Conservation (phyloP, 2,888 invertebrate genomes). For the Parnassius mnemosyne region DNA sequence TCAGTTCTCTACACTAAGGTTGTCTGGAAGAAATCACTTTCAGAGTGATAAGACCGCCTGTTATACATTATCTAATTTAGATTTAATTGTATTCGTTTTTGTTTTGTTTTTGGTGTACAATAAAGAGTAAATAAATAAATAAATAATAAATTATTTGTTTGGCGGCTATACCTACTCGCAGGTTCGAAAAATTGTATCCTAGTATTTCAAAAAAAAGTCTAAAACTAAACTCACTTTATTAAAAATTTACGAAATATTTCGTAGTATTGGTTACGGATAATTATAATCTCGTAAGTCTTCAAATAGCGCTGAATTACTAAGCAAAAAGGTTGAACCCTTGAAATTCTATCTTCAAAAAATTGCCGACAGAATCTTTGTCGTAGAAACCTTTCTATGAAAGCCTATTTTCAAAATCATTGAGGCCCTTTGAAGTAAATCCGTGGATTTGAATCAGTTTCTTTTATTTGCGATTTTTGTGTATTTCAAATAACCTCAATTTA, state of each 20-base stretch:
- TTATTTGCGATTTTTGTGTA: conserved; percentile 40
- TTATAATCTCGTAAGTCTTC: conserved; percentile 6
- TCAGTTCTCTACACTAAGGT: too few species aligned
- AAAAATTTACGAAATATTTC: background rate
- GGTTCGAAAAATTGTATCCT: too few species aligned
- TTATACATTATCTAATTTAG: too few species aligned
- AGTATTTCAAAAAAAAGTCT: too few species aligned
- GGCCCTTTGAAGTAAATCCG: conserved; percentile 74
- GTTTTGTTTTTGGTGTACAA: too few species aligned
- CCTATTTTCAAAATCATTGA: conserved; percentile 70
- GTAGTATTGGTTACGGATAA: conserved; percentile 12
- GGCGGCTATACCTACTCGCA: too few species aligned
- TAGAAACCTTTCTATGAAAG: conserved; percentile 75
- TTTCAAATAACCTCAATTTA: conserved; percentile 42
- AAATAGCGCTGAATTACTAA: conserved; percentile 52
- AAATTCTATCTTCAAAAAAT: conserved; percentile 56
- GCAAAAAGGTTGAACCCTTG: conserved; percentile 54
- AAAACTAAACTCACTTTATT: background rate
- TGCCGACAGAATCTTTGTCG: conserved; percentile 67
- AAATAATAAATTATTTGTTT: too few species aligned
- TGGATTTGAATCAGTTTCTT: conserved; percentile 52
- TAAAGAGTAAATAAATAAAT: too few species aligned
- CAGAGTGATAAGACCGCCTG: too few species aligned
- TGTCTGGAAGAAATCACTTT: too few species aligned
- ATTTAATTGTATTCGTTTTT: too few species aligned